Percentiles rank a stretch among this genome's conserved stretches.
phyloP scores from a whole-genome alignment of 2,797 vertebrate genomes.

The Ceyx erithaca region DNA sequence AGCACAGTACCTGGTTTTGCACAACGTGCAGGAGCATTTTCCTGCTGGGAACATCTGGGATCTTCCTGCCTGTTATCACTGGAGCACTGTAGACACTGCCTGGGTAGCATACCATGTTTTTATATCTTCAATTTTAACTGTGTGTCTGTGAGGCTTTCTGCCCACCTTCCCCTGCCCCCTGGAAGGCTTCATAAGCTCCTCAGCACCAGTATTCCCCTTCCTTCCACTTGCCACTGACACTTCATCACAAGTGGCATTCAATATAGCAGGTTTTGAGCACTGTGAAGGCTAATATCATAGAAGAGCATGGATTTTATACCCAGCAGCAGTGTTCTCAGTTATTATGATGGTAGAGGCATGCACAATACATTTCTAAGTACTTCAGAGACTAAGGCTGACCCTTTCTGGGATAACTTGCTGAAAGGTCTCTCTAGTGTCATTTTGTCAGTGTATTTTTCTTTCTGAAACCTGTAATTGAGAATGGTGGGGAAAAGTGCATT shows the following conservation, averaged over 20 bases:
- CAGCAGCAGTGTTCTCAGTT: slow-evolving; percentile 21
- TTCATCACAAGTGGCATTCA: slow-evolving; percentile 27
- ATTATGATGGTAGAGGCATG: slow-evolving; percentile 10
- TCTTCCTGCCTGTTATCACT: not conserved
- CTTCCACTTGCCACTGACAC: not conserved
- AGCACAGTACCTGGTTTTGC: not conserved
- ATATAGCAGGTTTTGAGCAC: not conserved
- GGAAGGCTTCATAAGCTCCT: not conserved
- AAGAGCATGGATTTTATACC: slow-evolving; percentile 9
- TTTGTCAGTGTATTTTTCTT: slow-evolving; percentile 33
- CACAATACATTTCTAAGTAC: slow-evolving; percentile 25
- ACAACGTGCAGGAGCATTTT: not conserved
- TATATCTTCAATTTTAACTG: not conserved
- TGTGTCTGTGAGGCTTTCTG: not conserved
- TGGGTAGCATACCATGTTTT: not conserved
- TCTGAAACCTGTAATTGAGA: slow-evolving; percentile 35
- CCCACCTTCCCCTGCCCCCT: no score
- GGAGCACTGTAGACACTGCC: not conserved
- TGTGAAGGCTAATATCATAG: slow-evolving; percentile 32
- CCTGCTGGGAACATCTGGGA: not conserved
- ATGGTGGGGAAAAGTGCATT: not conserved
- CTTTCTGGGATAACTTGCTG: slow-evolving; percentile 19
- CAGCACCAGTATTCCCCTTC: not conserved
- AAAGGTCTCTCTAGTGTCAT: slow-evolving; percentile 12
- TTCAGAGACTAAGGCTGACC: slow-evolving; percentile 38